Percentiles rank a stretch among this genome's conserved stretches.
These are phyloP conservation scores for Mohoua ochrocephala DNA, from an alignment of 2,113 vertebrate species.

Conservation along the genomic window DNA sequence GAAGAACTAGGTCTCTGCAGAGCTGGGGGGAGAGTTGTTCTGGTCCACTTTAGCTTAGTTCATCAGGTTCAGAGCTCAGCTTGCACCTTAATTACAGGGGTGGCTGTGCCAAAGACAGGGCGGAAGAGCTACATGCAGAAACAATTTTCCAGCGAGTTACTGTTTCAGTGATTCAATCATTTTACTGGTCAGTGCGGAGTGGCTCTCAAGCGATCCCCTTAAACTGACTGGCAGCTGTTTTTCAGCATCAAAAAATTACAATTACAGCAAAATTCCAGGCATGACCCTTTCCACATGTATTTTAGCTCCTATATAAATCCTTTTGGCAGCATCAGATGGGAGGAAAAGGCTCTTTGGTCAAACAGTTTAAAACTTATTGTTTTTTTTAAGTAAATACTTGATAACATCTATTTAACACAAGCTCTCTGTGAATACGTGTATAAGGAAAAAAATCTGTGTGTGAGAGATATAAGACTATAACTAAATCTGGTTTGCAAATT, in stretches of 20 bases:
- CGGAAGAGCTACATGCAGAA: background rate
- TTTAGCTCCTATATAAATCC: slow-evolving; percentile 38
- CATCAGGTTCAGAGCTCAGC: background rate
- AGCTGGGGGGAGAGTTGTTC: background rate
- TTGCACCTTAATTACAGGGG: background rate
- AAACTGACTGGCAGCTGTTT: background rate
- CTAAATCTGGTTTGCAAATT: slow-evolving; percentile 19
- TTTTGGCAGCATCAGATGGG: slow-evolving; percentile 22
- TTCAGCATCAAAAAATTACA: background rate
- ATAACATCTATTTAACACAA: slow-evolving; percentile 53
- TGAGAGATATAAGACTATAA: background rate
- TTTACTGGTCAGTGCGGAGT: background rate
- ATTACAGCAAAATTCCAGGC: slow-evolving; percentile 14
- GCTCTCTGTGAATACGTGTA: background rate
- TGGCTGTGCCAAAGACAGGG: background rate
- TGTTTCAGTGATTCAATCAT: background rate
- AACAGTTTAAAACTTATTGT: slow-evolving; percentile 44
- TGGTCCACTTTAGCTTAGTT: background rate
- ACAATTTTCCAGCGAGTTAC: background rate
- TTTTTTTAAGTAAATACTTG: slow-evolving; percentile 52
- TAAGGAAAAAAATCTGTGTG: slow-evolving; percentile 9
- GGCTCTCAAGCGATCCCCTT: background rate
- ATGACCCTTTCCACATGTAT: slow-evolving; percentile 15
- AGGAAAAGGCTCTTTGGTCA: slow-evolving; percentile 40
- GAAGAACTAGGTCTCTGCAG: background rate